These are phyloP conservation scores for Danaus chrysippus DNA, from an alignment of 2,888 invertebrate genomes.

Conservation along the genomic window DNA sequence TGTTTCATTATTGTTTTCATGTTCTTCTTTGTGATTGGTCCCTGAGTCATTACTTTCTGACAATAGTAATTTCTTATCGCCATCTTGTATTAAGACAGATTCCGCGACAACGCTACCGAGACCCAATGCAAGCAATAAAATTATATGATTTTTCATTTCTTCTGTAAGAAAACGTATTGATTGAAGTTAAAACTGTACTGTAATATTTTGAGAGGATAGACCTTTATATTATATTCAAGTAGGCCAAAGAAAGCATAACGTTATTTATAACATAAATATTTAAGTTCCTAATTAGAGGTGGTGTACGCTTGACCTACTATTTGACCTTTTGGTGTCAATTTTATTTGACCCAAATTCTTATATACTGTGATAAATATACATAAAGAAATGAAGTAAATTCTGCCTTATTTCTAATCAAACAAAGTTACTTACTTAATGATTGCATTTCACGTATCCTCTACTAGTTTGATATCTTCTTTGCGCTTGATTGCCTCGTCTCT, in stretches of 20 bases:
- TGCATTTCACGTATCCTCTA: conserved; percentile 17
- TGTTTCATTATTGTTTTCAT: conserved; percentile 38
- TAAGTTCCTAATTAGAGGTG: conserved; percentile 39
- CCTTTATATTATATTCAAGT: conserved; percentile 53
- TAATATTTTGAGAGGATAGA: conserved; percentile 23
- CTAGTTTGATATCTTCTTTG: conserved; percentile 24
- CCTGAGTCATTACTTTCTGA: conserved; percentile 42
- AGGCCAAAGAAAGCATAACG: conserved; percentile 64
- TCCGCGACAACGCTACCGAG: conserved; percentile 44
- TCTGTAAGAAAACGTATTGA: conserved; percentile 45
- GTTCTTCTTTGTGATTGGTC: conserved; percentile 40
- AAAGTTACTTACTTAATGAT: conserved; percentile 22
- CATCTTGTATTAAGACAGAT: conserved; percentile 15
- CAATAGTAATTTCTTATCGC: conserved; percentile 36
- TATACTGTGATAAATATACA: background rate
- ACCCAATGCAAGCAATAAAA: conserved; percentile 47
- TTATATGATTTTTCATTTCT: conserved; percentile 54
- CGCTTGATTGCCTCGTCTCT: conserved; percentile 47
- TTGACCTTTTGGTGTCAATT: background rate
- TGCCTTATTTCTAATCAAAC: background rate
- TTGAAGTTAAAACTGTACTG: conserved; percentile 32
- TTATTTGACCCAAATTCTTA: background rate
- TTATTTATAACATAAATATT: conserved; percentile 38
- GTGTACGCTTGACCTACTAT: background rate
- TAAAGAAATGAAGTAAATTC: background rate